A percentile compares a stretch with the other conserved stretches of the same genome.
Conservation (phyloP, 2,113 vertebrate genomes). For the Chunga burmeisteri region DNA sequence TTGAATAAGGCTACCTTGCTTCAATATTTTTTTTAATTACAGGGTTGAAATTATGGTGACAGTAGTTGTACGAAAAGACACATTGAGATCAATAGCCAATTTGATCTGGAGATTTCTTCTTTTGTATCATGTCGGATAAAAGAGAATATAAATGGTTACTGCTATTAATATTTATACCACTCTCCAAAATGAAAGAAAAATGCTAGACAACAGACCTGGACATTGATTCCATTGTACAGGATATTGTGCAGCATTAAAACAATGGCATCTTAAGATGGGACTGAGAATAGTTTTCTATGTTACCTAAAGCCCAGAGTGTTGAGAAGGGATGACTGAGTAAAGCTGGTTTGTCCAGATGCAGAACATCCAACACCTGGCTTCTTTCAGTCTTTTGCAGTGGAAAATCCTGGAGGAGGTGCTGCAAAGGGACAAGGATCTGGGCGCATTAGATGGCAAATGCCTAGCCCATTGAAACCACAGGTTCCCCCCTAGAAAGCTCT, state of each 20-base stretch:
- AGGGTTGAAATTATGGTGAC: background rate
- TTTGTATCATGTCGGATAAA: conserved; percentile 12
- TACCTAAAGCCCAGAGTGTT: background rate
- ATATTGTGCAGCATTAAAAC: background rate
- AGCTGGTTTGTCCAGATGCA: background rate
- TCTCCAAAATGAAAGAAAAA: background rate
- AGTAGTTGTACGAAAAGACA: background rate
- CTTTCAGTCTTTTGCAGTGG: background rate
- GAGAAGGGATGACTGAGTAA: background rate
- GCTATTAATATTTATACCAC: conserved; percentile 33
- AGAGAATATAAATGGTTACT: conserved; percentile 25
- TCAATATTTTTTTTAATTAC: background rate
- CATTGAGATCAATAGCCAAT: conserved; percentile 8
- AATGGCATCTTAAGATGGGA: background rate
- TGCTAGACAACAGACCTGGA: background rate
- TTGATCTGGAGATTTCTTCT: conserved; percentile 32
- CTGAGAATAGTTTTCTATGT: background rate
- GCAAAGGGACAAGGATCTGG: background rate
- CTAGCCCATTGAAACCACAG: background rate
- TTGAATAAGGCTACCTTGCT: background rate
- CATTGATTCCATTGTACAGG: background rate
- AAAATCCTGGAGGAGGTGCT: background rate
- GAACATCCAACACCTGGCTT: background rate
- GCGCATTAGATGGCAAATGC: background rate
- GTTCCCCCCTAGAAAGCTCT: background rate